Evolutionary conservation across 2,888 invertebrate species (phyloP), one percentile per base, ranked within the genome.

Genomic region (Drosophila eohydei): DNA sequence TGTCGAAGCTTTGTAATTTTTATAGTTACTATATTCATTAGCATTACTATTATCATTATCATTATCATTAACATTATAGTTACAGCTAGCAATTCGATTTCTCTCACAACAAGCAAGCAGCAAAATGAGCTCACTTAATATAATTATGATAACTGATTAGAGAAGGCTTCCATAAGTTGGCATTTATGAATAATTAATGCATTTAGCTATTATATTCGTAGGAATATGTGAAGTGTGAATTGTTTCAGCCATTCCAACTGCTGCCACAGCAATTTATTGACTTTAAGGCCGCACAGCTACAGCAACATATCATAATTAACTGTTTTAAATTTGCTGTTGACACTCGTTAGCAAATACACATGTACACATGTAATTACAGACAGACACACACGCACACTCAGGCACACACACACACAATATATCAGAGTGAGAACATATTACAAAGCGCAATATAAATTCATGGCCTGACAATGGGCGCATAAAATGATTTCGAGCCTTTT

Each of bases 311-410:
- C 68, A 68, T 80, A 76, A 76, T 78, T 77, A 78, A 78, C 78
- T 80, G 64, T 59, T 65, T 80, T 80, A 72, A 78, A 80, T 80
- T 80, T 76, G 63, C 67, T 80, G 76, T 80, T 78, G 71, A 67
- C 80, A 76, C 78, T 76, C 67, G 66, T 80, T 71, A 67, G 63
- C 60, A 67, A 75, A 64, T 62, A 65, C 48, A 56, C 60, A 48
- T 54, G 41, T 16, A 41, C 32, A 55, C 34, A 60, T 71, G 59
- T 78, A 75, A 75, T 75, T 67, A 74, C 50, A 52, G 40, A 57
- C 34, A 30, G 46, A 34, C 54, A 38, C 43, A 41, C 68, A 32
- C 21, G 48, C 51, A 38, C 5, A 38, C 34, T 32, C 28, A 58
- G 26, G 5, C 26, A n/a, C 21, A 44, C 40, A 59, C 26, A 46